phyloP scores from a whole-genome alignment of 2,113 vertebrate genomes.

The Perognathus longimembris region DNA sequence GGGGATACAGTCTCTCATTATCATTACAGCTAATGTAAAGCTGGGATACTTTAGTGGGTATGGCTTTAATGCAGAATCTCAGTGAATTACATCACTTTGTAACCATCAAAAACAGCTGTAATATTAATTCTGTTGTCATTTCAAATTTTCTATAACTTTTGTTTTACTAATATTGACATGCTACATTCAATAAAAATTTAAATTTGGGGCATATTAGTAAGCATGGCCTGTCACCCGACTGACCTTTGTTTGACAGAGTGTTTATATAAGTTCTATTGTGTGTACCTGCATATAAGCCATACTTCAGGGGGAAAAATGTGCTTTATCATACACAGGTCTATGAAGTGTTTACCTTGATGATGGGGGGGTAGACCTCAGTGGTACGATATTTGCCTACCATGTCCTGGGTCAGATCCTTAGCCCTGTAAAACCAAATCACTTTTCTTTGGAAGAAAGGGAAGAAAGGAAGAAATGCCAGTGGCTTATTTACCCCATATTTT shows the following conservation, averaged over 20 bases:
- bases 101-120: neutral
- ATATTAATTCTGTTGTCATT: neutral
- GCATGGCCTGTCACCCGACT: neutral
- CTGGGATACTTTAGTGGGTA: neutral
- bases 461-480: neutral
- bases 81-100: neutral
- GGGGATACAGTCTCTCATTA: neutral
- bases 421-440: neutral
- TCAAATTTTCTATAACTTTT: conserved; percentile 27
- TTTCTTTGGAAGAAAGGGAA: neutral
- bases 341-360: neutral
- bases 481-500: conserved; percentile 32
- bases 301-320: conserved; percentile 7
- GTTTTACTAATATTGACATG: conserved; percentile 45
- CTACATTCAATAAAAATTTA: neutral
- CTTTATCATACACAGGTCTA: neutral
- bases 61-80: neutral
- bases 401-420: no score
- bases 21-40: neutral
- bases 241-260: neutral
- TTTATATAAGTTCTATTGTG: neutral
- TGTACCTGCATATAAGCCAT: neutral
- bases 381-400: neutral
- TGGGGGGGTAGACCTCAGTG: no score
- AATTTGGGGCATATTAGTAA: neutral